Evolutionary conservation across 1,140 invertebrate genomes (phyloP), one percentile per base, ranked within the genome.

Genomic region (Sitobion miscanthi): DNA sequence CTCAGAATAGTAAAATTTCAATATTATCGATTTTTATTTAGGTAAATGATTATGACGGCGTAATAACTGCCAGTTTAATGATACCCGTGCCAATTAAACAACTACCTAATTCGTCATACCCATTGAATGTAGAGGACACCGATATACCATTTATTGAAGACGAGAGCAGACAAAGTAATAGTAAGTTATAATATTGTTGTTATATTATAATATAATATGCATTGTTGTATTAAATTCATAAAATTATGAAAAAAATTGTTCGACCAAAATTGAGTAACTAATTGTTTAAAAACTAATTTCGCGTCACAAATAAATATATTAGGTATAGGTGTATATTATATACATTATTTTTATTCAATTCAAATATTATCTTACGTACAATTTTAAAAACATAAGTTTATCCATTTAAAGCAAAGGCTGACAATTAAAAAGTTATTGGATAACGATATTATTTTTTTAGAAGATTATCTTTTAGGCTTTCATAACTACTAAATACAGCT

Each of bases 11-110:
- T 54, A 42, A 85, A 85, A 77, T 77, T 35, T 38, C 25, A 30
- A 83, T 47, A 47, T 83, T 91, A 25, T 85, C 42, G 30, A 25
- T 85, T 85, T 85, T 85, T 23, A 52, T 92, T 92, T 92, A 93
- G 91, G 82, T 21, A 57, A 85, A 86, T 35, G 83, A 93, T 49
- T 52, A 89, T 94, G 95, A 95, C 94, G 96, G 97, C 94, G 96
- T 98, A 9, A 97, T 98, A 94, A 98, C 97, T 2, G 97, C 97
- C 0, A 98, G 97, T 94, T 96, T 98, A 9, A 97, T 97, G 94
- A 97, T 98, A 95, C 97, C 97, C 2, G 95, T 97, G 95, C 95
- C 96, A 94, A 94, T 95, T 42, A 95, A 95, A 92, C 95, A 96
- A 93, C 95, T 95, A 94, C 95, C 95, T 57, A 62, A 69, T 23